Conservation (phyloP, 2,113 vertebrate species). For the Propithecus coquereli region DNA sequence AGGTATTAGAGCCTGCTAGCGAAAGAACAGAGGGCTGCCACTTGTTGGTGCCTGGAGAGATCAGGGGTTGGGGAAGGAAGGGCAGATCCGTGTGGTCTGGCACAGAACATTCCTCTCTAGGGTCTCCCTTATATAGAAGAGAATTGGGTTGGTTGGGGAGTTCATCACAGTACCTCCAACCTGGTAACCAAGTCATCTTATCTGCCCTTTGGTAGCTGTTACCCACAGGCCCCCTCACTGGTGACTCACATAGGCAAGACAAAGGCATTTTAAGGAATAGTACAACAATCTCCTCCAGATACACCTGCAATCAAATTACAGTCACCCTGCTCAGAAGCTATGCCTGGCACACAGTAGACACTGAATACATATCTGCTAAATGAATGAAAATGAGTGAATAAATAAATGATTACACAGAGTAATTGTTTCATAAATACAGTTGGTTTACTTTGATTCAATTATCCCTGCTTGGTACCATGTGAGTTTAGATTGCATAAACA, state of each 20-base stretch:
- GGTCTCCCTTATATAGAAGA: background rate
- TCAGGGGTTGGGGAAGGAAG: background rate
- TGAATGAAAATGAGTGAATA: background rate
- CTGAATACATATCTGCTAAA: background rate
- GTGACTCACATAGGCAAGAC: background rate
- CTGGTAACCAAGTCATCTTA: background rate
- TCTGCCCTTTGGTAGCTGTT: background rate
- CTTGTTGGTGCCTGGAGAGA: background rate
- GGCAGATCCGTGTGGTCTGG: fast-evolving
- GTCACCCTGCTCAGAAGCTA: background rate
- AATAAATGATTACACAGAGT: background rate
- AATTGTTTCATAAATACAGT: background rate
- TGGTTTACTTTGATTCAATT: background rate
- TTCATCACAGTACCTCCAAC: background rate
- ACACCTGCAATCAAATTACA: background rate
- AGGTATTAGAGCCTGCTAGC: background rate
- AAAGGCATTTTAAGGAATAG: background rate
- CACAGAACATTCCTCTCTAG: background rate
- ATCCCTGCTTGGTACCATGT: background rate
- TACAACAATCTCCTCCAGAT: background rate
- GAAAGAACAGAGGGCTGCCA: background rate
- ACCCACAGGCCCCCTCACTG: background rate
- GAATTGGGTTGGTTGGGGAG: background rate
- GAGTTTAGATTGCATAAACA: background rate
- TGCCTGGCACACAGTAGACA: background rate